phyloP scores from a whole-genome alignment of 2,888 invertebrate genomes.

The Tuberolachnus salignus region DNA sequence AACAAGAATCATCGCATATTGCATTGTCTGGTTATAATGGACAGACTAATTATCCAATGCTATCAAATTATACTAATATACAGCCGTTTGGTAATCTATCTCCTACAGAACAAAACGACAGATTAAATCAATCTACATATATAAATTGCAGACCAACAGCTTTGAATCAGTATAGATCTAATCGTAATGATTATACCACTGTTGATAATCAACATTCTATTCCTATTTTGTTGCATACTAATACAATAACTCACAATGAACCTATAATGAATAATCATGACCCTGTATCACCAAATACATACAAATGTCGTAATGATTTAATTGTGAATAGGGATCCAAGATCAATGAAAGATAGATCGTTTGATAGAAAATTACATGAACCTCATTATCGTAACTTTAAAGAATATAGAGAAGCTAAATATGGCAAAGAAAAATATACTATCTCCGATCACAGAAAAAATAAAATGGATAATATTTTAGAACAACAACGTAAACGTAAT shows the following conservation, averaged over 20 bases:
- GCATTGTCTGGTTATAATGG: background rate
- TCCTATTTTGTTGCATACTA: background rate
- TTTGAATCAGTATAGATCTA: background rate
- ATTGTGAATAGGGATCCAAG: background rate
- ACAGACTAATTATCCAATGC: background rate
- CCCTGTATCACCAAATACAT: background rate
- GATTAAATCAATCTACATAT: background rate
- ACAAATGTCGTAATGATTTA: background rate
- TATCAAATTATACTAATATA: background rate
- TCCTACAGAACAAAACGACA: slow-evolving; percentile 1
- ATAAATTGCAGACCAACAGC: background rate
- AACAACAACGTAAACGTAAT: background rate
- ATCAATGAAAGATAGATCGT: slow-evolving; percentile 1
- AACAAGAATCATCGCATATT: background rate
- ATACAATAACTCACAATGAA: background rate
- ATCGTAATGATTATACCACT: background rate
- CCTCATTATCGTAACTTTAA: slow-evolving; percentile 7
- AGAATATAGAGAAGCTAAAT: slow-evolving; percentile 31
- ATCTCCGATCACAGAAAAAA: background rate
- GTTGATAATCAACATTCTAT: background rate
- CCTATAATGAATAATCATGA: background rate
- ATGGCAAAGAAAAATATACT: slow-evolving; percentile 3
- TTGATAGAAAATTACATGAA: background rate
- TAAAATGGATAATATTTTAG: background rate
- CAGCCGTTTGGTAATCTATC: background rate